Evolutionary conservation across 2,113 vertebrate species (phyloP), one percentile per base, ranked within the genome.

Genomic region (Gasterosteus aculeatus): DNA sequence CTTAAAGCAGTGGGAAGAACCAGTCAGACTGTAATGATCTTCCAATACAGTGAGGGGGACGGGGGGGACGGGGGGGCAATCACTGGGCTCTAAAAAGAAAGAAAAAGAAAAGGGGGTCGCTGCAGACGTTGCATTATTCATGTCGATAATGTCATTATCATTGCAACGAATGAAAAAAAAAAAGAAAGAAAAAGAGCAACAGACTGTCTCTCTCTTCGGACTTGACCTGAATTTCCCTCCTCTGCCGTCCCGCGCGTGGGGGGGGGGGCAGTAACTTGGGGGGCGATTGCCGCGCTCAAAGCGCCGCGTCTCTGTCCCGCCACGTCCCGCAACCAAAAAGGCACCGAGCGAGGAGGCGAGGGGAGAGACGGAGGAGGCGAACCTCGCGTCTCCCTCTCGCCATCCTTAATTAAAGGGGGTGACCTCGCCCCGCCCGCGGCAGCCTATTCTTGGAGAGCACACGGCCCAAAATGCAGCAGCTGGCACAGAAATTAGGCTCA

Each of bases 321-420:
- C 3, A 12, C 35, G 16, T 63, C 29, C 75, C 15, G 60, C 56
- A 9, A 31, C 22, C 22, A 26, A 26, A 51, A 38, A 19, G 33
- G 10, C 10, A 7, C 44, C 0, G 71, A 38, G 46, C 1, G 66
- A 4, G 0, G 26, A 54, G 75, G 49, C 4, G 5, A 44, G 29
- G 76, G 16, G 35, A 19, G 11, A 77, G 77, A 64, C 54, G 76
- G 67, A 61, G 67, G 41, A 70, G 18, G 58, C 85, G 86, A 85
- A 89, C 86, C 22, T 83, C 76, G 58, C 83, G 89, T 85, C 89
- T 87, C 76, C 61, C 69, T 73, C 68, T 82, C 46, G 26, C 86
- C 76, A 75, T 82, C 88, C 73, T 90, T 94, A 92, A 94, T 93
- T 88, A 92, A 92, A 26, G 86, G 84, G 44, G 2, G 54, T 88